Percentiles rank a stretch among this genome's conserved stretches.
Evolutionary conservation across 2,797 vertebrate genomes (phyloP).

Genomic region (Tangara arthus): DNA sequence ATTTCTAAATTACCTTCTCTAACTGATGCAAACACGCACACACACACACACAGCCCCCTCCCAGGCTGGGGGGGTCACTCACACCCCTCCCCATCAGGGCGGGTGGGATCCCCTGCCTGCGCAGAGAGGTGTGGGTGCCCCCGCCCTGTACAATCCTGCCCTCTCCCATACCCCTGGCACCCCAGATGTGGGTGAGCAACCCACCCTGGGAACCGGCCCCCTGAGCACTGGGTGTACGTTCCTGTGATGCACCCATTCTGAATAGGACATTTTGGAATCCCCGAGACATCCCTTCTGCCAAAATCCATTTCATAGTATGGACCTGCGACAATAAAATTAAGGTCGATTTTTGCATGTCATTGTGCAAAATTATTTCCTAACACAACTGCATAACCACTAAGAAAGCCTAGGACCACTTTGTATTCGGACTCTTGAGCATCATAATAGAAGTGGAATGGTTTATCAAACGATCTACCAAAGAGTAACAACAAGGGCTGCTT

Average conservation of each 20-base stretch:
- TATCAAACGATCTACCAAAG: not conserved
- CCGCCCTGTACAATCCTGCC: not conserved
- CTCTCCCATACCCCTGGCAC: too few relatives aligned
- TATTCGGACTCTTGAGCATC: not conserved
- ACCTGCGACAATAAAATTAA: not conserved
- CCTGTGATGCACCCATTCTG: not conserved
- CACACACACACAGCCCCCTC: fast-evolving
- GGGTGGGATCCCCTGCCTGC: fast-evolving
- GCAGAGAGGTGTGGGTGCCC: not conserved
- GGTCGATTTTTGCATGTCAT: not conserved
- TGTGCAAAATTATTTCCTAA: not conserved
- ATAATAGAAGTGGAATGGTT: not conserved
- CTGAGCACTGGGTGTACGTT: not conserved
- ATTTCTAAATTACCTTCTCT: not conserved
- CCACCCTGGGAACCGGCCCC: not conserved
- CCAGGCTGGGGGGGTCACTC: not conserved
- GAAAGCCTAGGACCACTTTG: not conserved
- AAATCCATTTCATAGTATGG: not conserved
- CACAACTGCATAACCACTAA: not conserved
- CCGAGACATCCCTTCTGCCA: not conserved
- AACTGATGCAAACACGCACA: not conserved
- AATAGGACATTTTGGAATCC: not conserved
- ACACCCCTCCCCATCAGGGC: fast-evolving
- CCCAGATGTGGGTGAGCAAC: too few relatives aligned
- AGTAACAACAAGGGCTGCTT: not conserved